Evolutionary conservation across 2,797 vertebrate genomes (phyloP), one percentile per base, ranked within the genome.

Genomic region (Phrynocephalus guinanensis): DNA sequence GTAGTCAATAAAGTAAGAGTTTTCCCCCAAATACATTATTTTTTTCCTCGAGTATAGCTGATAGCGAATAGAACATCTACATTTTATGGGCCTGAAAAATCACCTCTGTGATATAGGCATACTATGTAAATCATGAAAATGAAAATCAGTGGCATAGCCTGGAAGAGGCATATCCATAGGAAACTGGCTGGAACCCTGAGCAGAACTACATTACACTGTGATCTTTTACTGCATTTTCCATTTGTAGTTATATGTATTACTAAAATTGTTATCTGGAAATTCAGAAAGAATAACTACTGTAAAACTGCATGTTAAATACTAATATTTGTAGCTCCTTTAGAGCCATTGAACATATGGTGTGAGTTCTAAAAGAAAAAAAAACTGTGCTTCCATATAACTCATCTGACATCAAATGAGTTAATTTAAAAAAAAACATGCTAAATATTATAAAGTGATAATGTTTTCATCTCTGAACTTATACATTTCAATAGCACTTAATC

Each of bases 381-480:
- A 63, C 60, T 63, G 20, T 72, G 13, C 52, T 30, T 9, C 44
- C 50, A 33, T 56, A 81, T 82, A 81, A 75, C n/a, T 75, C 20
- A 50, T 10, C 79, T 76, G 44, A 28, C 63, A 28, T 86, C 6
- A 3, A 48, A 52, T 18, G 24, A 44, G 7, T 7, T 68, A 28
- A 30, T 3, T 72, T 16, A 28, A 5, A 5, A 68, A 3, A 66
- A 38, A 73, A 38, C 22, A 82, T 75, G 26, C 24, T 71, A 66
- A 6, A 3, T 28, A 5, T 56, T 75, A 15, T 16, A 13, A 84
- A 38, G 38, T 6, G 33, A 15, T 60, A 70, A 38, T 48, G 24
- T 87, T n/a, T 24, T 52, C 18, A 50, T 93, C 68, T 76, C 80
- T 38, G 88, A 63, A 26, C 82, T 89, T 66, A 85, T 85, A 72